phyloP scores from a whole-genome alignment of 2,113 vertebrate species.

The Myotis yumanensis region DNA sequence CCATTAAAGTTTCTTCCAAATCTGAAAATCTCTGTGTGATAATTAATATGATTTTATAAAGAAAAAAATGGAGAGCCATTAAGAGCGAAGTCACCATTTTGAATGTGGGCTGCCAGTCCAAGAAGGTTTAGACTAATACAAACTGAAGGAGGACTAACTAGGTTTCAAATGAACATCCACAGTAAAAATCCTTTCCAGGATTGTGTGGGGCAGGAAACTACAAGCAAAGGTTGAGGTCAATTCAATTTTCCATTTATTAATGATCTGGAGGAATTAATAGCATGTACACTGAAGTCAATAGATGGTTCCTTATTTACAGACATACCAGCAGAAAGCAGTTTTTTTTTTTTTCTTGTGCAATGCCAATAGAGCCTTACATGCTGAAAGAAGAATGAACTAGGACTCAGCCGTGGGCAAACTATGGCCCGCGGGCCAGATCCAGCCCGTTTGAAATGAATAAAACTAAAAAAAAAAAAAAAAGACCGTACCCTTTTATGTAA shows the following conservation, averaged over 20 bases:
- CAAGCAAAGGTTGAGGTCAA: not conserved
- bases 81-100: not conserved
- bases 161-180: not conserved
- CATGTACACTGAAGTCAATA: not conserved
- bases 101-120: not conserved
- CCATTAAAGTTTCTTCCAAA: not conserved
- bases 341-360: not conserved
- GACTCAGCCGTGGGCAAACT: too few relatives aligned
- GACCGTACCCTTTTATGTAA: too few relatives aligned
- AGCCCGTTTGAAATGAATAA: too few relatives aligned
- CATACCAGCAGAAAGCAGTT: not conserved
- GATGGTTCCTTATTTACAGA: not conserved
- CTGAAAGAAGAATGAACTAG: not conserved
- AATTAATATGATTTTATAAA: not conserved
- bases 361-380: not conserved
- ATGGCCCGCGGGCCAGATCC: too few relatives aligned
- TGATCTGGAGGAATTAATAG: constrained; percentile 25
- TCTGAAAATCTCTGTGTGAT: not conserved
- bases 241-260: constrained; percentile 9
- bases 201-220: not conserved
- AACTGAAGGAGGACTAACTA: not conserved
- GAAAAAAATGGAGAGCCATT: not conserved
- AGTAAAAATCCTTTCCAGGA: not conserved
- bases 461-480: too few relatives aligned
- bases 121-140: not conserved